Conservation (phyloP, 2,888 invertebrate species). For the Lordiphosa andalusiaca region DNA sequence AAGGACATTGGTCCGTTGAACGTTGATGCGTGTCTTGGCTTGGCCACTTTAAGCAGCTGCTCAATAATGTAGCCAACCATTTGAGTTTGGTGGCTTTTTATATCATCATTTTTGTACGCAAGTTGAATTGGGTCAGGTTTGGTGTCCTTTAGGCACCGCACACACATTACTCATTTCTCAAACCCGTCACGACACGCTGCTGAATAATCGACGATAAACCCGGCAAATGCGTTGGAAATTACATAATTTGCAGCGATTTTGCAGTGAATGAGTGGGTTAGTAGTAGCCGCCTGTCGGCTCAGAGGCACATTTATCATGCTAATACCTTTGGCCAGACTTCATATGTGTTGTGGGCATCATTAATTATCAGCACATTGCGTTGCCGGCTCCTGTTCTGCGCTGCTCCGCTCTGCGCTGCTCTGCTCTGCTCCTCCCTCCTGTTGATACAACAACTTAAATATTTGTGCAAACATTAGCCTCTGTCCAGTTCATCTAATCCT, state of each 20-base stretch:
- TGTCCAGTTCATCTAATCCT: conserved; percentile 52
- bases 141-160: neutral
- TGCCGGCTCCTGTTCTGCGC: conserved; percentile 7
- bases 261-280: conserved; percentile 37
- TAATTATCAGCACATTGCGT: conserved; percentile 54
- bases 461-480: conserved; percentile 58
- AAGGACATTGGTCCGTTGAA: conserved; percentile 8
- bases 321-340: conserved; percentile 49
- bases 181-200: conserved; percentile 18
- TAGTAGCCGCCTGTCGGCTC: conserved; percentile 12
- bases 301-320: conserved; percentile 61
- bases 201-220: conserved; percentile 31
- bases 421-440: conserved; percentile 24
- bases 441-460: conserved; percentile 68
- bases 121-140: conserved; percentile 52
- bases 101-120: no score
- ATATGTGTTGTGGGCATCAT: conserved; percentile 46
- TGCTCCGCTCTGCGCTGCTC: no score
- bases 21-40: neutral
- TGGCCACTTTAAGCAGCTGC: conserved; percentile 34
- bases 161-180: no score
- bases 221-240: conserved; percentile 40
- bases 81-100: neutral
- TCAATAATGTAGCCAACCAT: conserved; percentile 44
- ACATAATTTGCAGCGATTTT: conserved; percentile 41